Evolutionary conservation across 2,797 vertebrate species (phyloP), one percentile per base, ranked within the genome.

Genomic region (Phoeniculus purpureus): DNA sequence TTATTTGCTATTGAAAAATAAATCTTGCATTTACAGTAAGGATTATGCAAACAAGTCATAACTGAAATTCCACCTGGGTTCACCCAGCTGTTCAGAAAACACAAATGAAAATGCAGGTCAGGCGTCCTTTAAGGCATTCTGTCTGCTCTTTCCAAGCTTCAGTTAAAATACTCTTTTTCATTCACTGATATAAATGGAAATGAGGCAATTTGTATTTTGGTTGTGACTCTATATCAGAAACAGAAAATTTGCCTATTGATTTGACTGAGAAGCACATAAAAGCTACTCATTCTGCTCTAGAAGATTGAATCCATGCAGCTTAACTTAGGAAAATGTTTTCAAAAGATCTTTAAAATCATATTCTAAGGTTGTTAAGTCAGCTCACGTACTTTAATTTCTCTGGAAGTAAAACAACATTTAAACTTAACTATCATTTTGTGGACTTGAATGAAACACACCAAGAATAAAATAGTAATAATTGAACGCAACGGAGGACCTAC

Each of bases 401-500:
- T 47, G 25, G 45, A 25, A 79, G n/a, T 58, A 89, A 58, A 81
- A 64, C 50, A 82, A 65, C 23, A 68, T 45, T 11, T 64, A 73
- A 82, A 81, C 31, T 13, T 56, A 52, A 11, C 31, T 62, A 15
- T 10, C 26, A 22, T 32, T 74, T 45, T 54, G 26, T 68, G 37
- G 77, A 45, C 45, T 71, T 86, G 23, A 65, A 50, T 52, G 37
- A 86, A 90, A 91, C 12, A 15, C 19, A 74, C 31, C 29, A 73
- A 60, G 16, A 12, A 52, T 40, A 70, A 79, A 89, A 50, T 20
- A 76, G 8, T 37, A 70, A 52, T 12, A 67, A 58, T 6, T 2
- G 68, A 82, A 74, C 2, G 3, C 21, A 76, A 47, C 21, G 75
- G 12, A 72, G 52, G 60, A 94, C 97, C 61, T 54, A 99, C 99